A percentile compares a stretch with the other conserved stretches of the same genome.
phyloP scores from a whole-genome alignment of 92 coral and sea anemone species.

The Hydrozoanthus gracilis region DNA sequence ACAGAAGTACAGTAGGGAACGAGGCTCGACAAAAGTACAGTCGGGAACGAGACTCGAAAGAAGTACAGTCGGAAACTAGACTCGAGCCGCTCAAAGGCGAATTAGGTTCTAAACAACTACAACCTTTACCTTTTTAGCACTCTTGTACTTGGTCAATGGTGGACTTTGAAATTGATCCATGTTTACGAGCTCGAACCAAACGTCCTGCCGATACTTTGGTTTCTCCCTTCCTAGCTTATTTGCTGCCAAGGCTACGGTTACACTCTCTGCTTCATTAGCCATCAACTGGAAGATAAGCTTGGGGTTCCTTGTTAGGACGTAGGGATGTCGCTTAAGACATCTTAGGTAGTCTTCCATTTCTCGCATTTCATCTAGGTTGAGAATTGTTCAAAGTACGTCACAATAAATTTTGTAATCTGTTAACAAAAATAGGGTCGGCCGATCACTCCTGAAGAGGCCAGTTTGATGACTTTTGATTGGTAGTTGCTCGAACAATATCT shows the following conservation, averaged over 20 bases:
- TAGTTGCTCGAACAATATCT: too few species aligned
- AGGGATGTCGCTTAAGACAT: slow-evolving; percentile 64
- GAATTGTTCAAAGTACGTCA: background rate
- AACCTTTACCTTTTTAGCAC: slow-evolving; percentile 42
- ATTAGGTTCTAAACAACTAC: too few species aligned
- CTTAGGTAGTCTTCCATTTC: slow-evolving; percentile 62
- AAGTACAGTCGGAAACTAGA: too few species aligned
- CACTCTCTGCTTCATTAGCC: slow-evolving; percentile 63
- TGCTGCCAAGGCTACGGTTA: slow-evolving; percentile 49
- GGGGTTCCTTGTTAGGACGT: slow-evolving; percentile 50
- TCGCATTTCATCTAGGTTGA: background rate
- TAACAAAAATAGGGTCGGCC: too few species aligned
- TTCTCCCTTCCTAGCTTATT: slow-evolving; percentile 30
- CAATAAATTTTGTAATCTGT: too few species aligned
- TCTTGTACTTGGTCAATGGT: slow-evolving; percentile 48
- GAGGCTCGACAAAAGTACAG: too few species aligned
- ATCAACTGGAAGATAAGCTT: slow-evolving; percentile 62
- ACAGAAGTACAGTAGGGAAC: too few species aligned
- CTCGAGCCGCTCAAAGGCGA: too few species aligned
- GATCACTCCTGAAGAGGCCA: too few species aligned
- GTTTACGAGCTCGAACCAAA: slow-evolving; percentile 56
- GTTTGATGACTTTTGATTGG: too few species aligned
- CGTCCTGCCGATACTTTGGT: slow-evolving; percentile 44
- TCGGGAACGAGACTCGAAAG: too few species aligned
- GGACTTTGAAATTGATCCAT: slow-evolving; percentile 54